These are phyloP conservation scores for Leucopsar rothschildi DNA, from an alignment of 2,113 vertebrate species.

Conservation along the genomic window DNA sequence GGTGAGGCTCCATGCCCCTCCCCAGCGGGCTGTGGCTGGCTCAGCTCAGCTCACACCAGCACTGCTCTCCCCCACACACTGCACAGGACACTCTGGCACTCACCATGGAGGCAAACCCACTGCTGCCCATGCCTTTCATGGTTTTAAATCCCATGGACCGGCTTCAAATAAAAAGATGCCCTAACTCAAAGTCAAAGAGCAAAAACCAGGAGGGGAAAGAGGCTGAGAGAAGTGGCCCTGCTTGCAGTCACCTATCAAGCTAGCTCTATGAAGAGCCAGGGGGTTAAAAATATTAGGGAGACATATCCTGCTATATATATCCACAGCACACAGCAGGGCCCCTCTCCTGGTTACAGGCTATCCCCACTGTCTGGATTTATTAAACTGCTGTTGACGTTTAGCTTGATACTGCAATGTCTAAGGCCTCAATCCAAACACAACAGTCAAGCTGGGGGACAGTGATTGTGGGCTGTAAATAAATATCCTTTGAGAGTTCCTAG, in stretches of 20 bases:
- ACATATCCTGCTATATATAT: neutral
- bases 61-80: neutral
- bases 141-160: neutral
- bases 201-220: neutral
- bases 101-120: rapidly evolving
- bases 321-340: neutral
- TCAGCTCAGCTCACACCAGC: neutral
- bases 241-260: neutral
- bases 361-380: neutral
- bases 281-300: neutral
- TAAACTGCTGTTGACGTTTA: neutral
- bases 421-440: neutral
- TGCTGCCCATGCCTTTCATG: neutral
- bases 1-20: rapidly evolving
- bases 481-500: neutral
- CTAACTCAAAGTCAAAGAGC: neutral
- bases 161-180: neutral
- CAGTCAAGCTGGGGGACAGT: neutral
- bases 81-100: neutral
- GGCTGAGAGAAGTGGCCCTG: neutral
- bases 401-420: neutral
- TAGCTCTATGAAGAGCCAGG: neutral
- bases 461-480: neutral
- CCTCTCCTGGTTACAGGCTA: neutral
- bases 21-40: neutral